Conservation (phyloP, 2,113 vertebrate genomes). For the Platichthys flesus region DNA sequence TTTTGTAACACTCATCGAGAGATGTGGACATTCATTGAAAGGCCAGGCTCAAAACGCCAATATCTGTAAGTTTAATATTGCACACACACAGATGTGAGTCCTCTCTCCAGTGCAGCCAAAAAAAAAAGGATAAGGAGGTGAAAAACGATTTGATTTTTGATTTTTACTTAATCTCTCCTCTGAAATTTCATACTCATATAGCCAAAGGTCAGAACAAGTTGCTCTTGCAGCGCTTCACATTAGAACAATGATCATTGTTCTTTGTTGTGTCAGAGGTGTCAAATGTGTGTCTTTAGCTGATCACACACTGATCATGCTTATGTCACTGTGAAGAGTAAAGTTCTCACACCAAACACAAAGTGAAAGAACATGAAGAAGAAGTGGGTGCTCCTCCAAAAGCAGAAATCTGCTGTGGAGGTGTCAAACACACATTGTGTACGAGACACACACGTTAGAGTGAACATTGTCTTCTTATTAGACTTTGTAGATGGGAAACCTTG, state of each 20-base stretch:
- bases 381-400: constrained; percentile 54
- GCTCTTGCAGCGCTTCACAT: not conserved
- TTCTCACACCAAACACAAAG: constrained; percentile 43
- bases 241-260: constrained; percentile 45
- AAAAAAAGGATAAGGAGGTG: not conserved
- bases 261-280: constrained; percentile 59
- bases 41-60: constrained; percentile 58
- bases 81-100: constrained; percentile 44
- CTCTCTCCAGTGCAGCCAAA: constrained; percentile 32
- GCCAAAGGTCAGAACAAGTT: constrained; percentile 42
- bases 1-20: constrained; percentile 48
- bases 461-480: not conserved
- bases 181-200: constrained; percentile 32
- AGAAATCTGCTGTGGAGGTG: constrained; percentile 62
- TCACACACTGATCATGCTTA: constrained; percentile 21
- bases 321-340: constrained; percentile 15
- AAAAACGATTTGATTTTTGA: not conserved
- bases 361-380: constrained; percentile 36
- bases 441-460: not conserved
- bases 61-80: constrained; percentile 51
- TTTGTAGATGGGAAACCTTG: no score
- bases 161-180: constrained; percentile 20
- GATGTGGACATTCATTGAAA: constrained; percentile 57
- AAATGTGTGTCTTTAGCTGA: constrained; percentile 33
- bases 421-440: constrained; percentile 17